Conservation (phyloP, 2,113 vertebrate genomes). For the Oncorhynchus nerka region DNA sequence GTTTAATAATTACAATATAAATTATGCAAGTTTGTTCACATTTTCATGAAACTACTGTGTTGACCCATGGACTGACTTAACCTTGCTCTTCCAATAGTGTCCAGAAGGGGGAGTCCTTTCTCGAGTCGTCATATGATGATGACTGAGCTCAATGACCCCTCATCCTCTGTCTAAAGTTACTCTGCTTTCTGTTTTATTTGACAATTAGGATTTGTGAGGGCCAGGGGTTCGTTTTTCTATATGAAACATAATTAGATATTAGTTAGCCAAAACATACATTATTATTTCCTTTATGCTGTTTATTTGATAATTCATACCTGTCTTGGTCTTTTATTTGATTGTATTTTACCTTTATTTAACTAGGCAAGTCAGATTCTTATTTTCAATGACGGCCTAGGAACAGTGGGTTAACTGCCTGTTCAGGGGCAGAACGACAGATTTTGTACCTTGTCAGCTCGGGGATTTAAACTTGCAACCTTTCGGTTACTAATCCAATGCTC, state of each 20-base stretch:
- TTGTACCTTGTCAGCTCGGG: too few relatives aligned
- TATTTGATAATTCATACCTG: neutral
- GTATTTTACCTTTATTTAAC: too few relatives aligned
- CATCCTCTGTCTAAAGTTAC: constrained; percentile 50
- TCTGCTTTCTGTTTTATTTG: too few relatives aligned
- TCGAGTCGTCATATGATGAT: constrained; percentile 59
- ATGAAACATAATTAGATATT: neutral
- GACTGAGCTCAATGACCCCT: constrained; percentile 63
- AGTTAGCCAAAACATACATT: neutral
- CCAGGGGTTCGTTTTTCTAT: constrained; percentile 3
- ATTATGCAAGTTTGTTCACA: neutral
- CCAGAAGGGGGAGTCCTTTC: constrained; percentile 73
- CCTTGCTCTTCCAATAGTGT: constrained; percentile 69
- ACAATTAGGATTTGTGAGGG: constrained; percentile 12
- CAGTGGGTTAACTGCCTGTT: too few relatives aligned
- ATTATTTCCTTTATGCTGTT: neutral
- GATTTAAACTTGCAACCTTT: too few relatives aligned
- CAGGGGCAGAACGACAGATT: too few relatives aligned
- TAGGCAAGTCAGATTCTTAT: too few relatives aligned
- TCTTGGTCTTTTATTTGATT: neutral
- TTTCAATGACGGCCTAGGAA: too few relatives aligned
- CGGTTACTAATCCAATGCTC: too few relatives aligned
- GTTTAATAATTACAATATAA: neutral
- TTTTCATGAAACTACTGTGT: constrained; percentile 46
- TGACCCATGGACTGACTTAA: constrained; percentile 77